Evolutionary conservation across 2,888 invertebrate genomes (phyloP).

Genomic region (Polydrusus tereticollis): DNA sequence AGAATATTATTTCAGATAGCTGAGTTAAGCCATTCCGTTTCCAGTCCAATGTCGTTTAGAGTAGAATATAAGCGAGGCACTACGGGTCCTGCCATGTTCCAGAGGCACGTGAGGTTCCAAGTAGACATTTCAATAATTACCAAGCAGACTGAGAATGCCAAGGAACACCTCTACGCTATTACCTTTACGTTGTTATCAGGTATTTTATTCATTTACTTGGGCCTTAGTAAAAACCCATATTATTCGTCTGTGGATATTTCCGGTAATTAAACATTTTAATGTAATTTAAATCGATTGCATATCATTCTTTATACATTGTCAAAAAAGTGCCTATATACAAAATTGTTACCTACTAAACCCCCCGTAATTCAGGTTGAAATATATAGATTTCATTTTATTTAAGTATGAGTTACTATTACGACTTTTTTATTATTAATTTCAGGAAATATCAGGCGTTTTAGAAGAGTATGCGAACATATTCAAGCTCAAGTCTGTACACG

Average conservation of each 20-base stretch:
- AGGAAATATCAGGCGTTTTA: conserved; percentile 95
- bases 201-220: conserved; percentile 61
- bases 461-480: conserved; percentile 96
- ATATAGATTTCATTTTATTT: not conserved
- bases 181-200: conserved; percentile 95
- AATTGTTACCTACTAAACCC: too few relatives aligned
- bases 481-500: conserved; percentile 79
- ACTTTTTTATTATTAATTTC: conserved; percentile 40
- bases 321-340: too few relatives aligned
- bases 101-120: conserved; percentile 96
- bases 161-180: conserved; percentile 88
- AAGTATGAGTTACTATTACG: not conserved
- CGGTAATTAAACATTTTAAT: too few relatives aligned
- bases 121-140: conserved; percentile 89
- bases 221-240: too few relatives aligned
- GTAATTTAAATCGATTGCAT: too few relatives aligned
- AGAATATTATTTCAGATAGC: conserved; percentile 80
- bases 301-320: too few relatives aligned
- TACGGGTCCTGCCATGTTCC: conserved; percentile 96
- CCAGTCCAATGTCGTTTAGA: conserved; percentile 97
- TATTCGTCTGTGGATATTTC: too few relatives aligned
- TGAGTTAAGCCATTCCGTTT: conserved; percentile 96
- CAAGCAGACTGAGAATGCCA: conserved; percentile 80
- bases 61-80: conserved; percentile 97
- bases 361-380: too few relatives aligned